Conservation (phyloP, 1,140 invertebrate species). For the Belonocnema kinseyi region DNA sequence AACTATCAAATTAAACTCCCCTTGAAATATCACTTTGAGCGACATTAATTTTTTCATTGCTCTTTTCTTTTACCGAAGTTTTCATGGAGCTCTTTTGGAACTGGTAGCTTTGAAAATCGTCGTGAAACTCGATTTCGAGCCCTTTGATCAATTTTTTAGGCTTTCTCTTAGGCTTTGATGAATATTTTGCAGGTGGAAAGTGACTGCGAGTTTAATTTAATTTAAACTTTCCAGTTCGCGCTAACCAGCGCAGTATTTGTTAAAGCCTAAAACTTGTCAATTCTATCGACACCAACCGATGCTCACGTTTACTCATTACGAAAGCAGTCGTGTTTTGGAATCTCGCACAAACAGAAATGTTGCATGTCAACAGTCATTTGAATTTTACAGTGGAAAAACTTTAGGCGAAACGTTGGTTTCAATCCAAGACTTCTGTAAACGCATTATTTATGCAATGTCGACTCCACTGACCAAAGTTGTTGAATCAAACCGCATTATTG, state of each 20-base stretch:
- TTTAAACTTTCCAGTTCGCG: background rate
- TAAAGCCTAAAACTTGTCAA: constrained; percentile 8
- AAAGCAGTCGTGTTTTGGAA: constrained; percentile 21
- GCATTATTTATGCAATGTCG: constrained; percentile 27
- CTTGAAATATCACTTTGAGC: background rate
- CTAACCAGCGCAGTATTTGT: background rate
- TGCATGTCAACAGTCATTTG: background rate
- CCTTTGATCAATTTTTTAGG: constrained; percentile 26
- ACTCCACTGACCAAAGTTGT: constrained; percentile 25
- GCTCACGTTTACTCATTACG: constrained; percentile 6
- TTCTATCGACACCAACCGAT: constrained; percentile 4
- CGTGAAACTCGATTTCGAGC: constrained; percentile 9
- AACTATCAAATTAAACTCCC: background rate
- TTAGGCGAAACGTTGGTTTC: background rate
- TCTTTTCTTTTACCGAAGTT: background rate
- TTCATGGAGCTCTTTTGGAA: background rate
- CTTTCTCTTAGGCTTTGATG: background rate
- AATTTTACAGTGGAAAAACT: constrained; percentile 26
- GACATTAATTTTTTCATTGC: constrained; percentile 7
- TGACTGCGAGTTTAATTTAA: background rate
- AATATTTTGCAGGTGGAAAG: background rate
- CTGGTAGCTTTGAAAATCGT: background rate
- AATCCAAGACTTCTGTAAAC: constrained; percentile 4
- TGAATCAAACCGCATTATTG: constrained; percentile 28
- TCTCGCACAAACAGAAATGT: constrained; percentile 20